Evolutionary conservation across 1,140 invertebrate genomes (phyloP), one percentile per base, ranked within the genome.

Genomic region (Tribolium madens): DNA sequence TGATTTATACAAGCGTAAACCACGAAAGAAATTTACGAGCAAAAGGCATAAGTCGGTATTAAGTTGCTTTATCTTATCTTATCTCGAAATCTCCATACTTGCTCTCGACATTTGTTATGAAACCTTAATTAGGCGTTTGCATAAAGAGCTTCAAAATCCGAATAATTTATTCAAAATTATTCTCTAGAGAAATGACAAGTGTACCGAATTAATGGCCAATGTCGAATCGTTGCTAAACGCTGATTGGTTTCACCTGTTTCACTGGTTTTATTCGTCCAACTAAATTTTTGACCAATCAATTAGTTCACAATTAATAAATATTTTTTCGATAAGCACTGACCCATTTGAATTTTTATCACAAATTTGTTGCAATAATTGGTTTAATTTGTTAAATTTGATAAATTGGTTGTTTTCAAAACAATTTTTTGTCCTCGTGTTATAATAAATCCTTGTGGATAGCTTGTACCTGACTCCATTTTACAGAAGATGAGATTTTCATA

Each of bases 21-120:
- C 21, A 26, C 21, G 21, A 4, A 26, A 26, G 21, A 26, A 26
- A 57, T 57, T 57, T 57, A 57, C 17, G 13, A 18, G 52, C 5
- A 52, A 52, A 17, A 52, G 50, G 10, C 50, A 52, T 17, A 17
- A 14, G 52, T 15, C 18, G 5, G 18, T 57, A 57, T 57, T 57
- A 57, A 57, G 52, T n/a, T 26, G 52, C 21, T 21, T 14, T 57
- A 26, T 18, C 52, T 26, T n/a, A 18, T 57, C 36, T 57, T 50
- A 50, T 50, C 48, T 50, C 48, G 46, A 15, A 9, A 50, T 50
- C 48, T 50, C 48, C 7, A 42, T 26, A 26, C 21, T 26, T 26
- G 21, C 21, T 26, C 21, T 26, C 21, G 21, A 26, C n/a, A 42
- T 42, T 42, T 42, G 36, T 42, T 26, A 26, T 26, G 21, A 26